phyloP scores from a whole-genome alignment of 2,113 vertebrate species.

The Xiphophorus couchianus region DNA sequence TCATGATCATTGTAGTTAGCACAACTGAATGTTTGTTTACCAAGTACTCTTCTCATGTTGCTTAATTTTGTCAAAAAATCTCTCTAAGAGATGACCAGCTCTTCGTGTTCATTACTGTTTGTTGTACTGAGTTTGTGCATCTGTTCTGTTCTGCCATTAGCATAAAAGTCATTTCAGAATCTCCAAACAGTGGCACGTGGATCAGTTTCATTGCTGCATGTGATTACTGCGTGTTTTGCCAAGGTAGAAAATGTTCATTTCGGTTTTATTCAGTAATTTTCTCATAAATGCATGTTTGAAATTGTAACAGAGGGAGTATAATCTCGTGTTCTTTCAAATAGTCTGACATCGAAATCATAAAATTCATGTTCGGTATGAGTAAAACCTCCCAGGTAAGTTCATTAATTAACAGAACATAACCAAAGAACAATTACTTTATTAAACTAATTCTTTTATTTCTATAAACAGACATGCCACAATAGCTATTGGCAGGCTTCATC shows the following conservation, averaged over 20 bases:
- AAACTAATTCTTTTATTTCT: not conserved
- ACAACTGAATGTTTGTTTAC: constrained; percentile 78
- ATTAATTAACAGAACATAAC: not conserved
- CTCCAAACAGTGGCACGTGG: constrained; percentile 11
- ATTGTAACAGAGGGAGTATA: not conserved
- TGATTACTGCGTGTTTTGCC: too few species aligned
- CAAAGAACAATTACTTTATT: constrained; percentile 37
- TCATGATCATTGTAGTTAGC: constrained; percentile 70
- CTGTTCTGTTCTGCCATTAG: constrained; percentile 80
- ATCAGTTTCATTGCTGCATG: constrained; percentile 20
- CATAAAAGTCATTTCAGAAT: constrained; percentile 84
- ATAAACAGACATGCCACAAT: constrained; percentile 13
- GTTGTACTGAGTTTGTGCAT: constrained; percentile 80
- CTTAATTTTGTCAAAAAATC: constrained; percentile 69
- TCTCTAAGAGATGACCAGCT: constrained; percentile 73
- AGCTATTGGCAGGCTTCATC: not conserved
- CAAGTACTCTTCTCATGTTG: constrained; percentile 61
- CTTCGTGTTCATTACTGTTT: constrained; percentile 79
- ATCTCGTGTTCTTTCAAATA: not conserved
- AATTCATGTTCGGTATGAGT: not conserved
- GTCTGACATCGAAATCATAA: not conserved
- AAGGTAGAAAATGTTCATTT: too few species aligned
- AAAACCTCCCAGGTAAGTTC: not conserved
- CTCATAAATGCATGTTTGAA: not conserved
- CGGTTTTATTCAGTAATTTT: not conserved